These are phyloP conservation scores for Caenorhabditis sp. DNA, from an alignment of 2,888 invertebrate species.

Conservation along the genomic window DNA sequence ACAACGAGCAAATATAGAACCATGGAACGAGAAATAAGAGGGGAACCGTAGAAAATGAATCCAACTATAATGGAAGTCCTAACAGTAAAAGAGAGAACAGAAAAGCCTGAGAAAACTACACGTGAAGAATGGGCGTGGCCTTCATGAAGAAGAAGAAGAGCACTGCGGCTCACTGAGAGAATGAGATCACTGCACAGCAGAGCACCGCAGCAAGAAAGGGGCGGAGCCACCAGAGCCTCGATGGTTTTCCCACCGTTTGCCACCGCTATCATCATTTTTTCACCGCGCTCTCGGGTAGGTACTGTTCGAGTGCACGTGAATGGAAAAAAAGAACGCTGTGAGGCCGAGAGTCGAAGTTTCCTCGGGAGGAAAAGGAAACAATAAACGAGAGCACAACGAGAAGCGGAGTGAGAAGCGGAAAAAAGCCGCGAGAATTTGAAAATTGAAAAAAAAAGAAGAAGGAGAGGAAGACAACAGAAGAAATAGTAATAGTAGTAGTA, in stretches of 20 bases:
- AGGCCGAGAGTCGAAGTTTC: constrained; percentile 11
- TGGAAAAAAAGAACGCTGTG: background rate
- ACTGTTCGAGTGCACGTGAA: constrained; percentile 58
- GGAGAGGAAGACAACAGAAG: constrained; percentile 16
- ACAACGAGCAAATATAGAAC: constrained; percentile 3
- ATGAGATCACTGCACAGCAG: constrained; percentile 57
- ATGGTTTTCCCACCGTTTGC: constrained; percentile 62
- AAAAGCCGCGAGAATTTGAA: constrained; percentile 21
- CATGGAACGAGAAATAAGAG: background rate
- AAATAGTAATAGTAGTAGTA: constrained; percentile 25
- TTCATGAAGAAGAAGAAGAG: constrained; percentile 48
- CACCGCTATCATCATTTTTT: constrained; percentile 43
- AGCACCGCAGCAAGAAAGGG: constrained; percentile 58
- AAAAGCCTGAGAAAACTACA: constrained; percentile 52
- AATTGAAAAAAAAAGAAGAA: constrained; percentile 26
- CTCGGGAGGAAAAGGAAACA: constrained; percentile 28
- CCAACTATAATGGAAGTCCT: constrained; percentile 33
- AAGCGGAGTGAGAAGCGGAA: constrained; percentile 44
- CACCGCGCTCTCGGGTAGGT: constrained; percentile 35
- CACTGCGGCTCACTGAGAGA: constrained; percentile 43
- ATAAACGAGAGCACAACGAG: constrained; percentile 16
- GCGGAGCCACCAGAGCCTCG: constrained; percentile 32
- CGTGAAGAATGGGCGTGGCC: constrained; percentile 56
- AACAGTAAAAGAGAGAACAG: constrained; percentile 51
- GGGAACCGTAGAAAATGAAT: background rate